A percentile compares a stretch with the other conserved stretches of the same genome.
Evolutionary conservation across 2,797 vertebrate genomes (phyloP).

Genomic region (Amphiprion clarkii): DNA sequence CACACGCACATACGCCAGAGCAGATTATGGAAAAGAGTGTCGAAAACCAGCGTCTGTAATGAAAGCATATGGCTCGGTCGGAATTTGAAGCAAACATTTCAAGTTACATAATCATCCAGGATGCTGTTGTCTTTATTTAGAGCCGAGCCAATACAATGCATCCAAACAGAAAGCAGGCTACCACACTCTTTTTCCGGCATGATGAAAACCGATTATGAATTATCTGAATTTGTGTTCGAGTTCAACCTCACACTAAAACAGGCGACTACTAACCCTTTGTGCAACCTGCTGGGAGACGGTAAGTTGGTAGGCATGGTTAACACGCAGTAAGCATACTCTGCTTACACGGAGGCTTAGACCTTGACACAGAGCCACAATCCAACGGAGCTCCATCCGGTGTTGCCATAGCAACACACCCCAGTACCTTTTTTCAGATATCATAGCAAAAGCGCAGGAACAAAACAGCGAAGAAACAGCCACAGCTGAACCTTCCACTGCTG

Average conservation of each 20-base stretch:
- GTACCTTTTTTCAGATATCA: conserved; percentile 77
- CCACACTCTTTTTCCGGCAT: neutral
- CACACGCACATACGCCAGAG: conserved; percentile 8
- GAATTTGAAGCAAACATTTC: conserved; percentile 52
- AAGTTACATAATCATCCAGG: conserved; percentile 62
- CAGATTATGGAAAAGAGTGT: conserved; percentile 41
- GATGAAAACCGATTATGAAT: conserved; percentile 21
- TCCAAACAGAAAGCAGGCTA: conserved; percentile 14
- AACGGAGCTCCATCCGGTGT: conserved; percentile 80
- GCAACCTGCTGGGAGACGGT: conserved; percentile 47
- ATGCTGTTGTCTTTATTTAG: conserved; percentile 53
- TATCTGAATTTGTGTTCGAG: conserved; percentile 13
- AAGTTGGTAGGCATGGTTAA: conserved; percentile 71
- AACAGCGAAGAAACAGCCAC: conserved; percentile 62
- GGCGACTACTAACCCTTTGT: conserved; percentile 35
- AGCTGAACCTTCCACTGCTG: conserved; percentile 54
- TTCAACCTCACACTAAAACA: conserved; percentile 18
- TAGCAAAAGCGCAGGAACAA: conserved; percentile 75
- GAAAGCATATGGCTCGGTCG: conserved; percentile 33
- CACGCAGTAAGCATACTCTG: conserved; percentile 75
- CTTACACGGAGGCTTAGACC: conserved; percentile 79
- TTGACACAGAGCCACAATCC: conserved; percentile 83
- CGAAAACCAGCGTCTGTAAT: conserved; percentile 37
- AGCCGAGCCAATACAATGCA: conserved; percentile 36
- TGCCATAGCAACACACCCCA: conserved; percentile 84